phyloP scores from a whole-genome alignment of 2,888 invertebrate genomes.

The Metellina segmentata region DNA sequence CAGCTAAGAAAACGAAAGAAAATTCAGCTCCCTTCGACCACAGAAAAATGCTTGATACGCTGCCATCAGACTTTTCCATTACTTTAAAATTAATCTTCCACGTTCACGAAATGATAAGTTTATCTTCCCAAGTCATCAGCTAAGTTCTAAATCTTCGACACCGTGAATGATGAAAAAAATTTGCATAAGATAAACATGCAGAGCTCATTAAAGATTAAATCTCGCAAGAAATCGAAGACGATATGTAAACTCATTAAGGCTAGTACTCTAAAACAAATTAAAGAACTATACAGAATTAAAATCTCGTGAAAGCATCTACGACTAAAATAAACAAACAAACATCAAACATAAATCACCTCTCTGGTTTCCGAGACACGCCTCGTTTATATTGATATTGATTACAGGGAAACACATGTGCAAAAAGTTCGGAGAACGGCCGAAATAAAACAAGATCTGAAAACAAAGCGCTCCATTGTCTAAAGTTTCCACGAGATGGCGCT shows the following conservation, averaged over 20 bases:
- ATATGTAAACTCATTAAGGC: not conserved
- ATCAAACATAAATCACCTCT: not conserved
- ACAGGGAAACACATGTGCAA: conserved; percentile 8
- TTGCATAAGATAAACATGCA: not conserved
- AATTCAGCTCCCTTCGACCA: not conserved
- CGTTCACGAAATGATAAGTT: not conserved
- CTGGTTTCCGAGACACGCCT: not conserved
- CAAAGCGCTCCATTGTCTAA: conserved; percentile 3
- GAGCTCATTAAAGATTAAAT: not conserved
- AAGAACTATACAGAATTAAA: not conserved
- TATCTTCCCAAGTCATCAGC: not conserved
- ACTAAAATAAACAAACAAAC: not conserved
- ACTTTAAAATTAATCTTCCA: not conserved
- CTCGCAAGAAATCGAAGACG: not conserved
- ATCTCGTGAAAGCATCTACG: not conserved
- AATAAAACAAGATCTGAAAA: not conserved
- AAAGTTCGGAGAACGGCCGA: not conserved
- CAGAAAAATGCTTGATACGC: not conserved
- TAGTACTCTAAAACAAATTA: not conserved
- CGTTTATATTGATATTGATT: conserved; percentile 21
- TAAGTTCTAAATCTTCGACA: not conserved
- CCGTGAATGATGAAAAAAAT: not conserved
- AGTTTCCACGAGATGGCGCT: conserved; percentile 25
- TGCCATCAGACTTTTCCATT: not conserved
- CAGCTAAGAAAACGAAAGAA: not conserved